Evolutionary conservation across 2,113 vertebrate species (phyloP).

Genomic region (Microcebus lehilahytsara): DNA sequence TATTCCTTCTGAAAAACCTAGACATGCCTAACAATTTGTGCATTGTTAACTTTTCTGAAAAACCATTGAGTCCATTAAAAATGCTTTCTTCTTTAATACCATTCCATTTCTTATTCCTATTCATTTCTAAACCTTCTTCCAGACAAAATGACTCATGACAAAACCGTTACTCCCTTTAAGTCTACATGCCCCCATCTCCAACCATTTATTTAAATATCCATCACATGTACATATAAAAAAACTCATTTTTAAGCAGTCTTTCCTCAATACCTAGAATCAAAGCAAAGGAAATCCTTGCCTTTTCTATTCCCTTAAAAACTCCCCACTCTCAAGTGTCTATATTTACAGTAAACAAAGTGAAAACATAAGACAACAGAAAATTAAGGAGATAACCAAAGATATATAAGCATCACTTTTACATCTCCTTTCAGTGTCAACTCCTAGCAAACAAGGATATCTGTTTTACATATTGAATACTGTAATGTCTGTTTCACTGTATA

Average conservation of each 20-base stretch:
- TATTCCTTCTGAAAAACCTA: slow-evolving; percentile 30
- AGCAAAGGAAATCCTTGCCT: slow-evolving; percentile 25
- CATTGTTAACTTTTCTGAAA: slow-evolving; percentile 33
- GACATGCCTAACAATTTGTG: not conserved
- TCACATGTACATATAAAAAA: not conserved
- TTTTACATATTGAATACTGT: not conserved
- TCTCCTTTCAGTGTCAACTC: not conserved
- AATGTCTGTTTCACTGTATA: slow-evolving; percentile 2
- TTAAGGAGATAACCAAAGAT: slow-evolving; percentile 4
- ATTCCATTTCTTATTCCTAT: slow-evolving; percentile 5
- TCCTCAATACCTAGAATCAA: slow-evolving; percentile 17
- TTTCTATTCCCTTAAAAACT: not conserved
- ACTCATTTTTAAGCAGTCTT: not conserved
- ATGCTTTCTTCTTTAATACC: not conserved
- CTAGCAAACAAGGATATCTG: not conserved
- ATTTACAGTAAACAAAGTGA: slow-evolving; percentile 16
- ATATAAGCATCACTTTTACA: not conserved
- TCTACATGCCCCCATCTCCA: not conserved
- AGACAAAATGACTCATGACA: not conserved
- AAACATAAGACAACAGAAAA: slow-evolving; percentile 25
- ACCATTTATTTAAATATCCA: not conserved
- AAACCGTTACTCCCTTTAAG: not conserved
- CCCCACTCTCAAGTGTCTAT: not conserved
- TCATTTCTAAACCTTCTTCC: slow-evolving; percentile 19
- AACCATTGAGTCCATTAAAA: not conserved